Evolutionary conservation across 2,797 vertebrate genomes (phyloP).

Genomic region (Chaenodraco wilsoni): DNA sequence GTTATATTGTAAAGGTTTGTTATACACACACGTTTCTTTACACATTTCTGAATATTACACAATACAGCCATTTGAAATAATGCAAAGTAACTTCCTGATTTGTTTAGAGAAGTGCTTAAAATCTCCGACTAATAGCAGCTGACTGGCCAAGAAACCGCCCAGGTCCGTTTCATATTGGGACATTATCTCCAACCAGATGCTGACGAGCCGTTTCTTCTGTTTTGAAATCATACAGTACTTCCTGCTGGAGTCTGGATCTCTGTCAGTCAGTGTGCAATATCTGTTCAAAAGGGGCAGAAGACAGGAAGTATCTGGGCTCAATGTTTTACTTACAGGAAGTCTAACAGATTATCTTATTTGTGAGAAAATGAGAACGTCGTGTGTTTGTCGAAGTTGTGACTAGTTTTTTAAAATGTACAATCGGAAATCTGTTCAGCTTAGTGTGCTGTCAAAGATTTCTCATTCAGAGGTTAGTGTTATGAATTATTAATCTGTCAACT

Average conservation of each 20-base stretch:
- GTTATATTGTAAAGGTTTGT: no score
- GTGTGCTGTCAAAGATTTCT: not conserved
- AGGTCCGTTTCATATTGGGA: conserved; percentile 7
- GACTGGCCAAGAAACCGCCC: conserved; percentile 24
- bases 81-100: not conserved
- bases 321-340: not conserved
- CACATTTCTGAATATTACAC: no score
- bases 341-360: not conserved
- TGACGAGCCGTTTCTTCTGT: not conserved
- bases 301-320: not conserved
- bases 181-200: conserved; percentile 4
- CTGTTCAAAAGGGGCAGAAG: conserved; percentile 4
- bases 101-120: not conserved
- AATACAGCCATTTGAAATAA: no score
- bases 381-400: not conserved
- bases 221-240: not conserved
- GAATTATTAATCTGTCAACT: conserved; percentile 6
- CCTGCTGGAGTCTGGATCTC: not conserved
- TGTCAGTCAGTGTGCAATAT: not conserved
- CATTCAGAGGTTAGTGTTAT: not conserved
- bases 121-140: conserved; percentile 11
- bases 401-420: not conserved
- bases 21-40: no score
- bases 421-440: not conserved
- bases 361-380: not conserved